Evolutionary conservation across 2,113 vertebrate genomes (phyloP), one percentile per base, ranked within the genome.

Genomic region (Perccottus glenii): DNA sequence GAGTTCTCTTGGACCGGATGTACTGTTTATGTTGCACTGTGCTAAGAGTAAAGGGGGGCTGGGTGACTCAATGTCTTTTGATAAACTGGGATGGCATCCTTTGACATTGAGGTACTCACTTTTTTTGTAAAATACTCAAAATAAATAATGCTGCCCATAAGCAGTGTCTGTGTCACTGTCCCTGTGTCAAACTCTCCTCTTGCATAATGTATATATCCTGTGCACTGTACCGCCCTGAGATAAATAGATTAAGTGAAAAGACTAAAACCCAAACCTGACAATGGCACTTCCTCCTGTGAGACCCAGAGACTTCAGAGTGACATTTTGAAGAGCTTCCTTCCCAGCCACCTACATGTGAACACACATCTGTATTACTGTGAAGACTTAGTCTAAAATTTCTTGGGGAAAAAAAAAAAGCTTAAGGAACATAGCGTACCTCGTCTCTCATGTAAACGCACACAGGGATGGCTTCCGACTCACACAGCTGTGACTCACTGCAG

Each of bases 251-350:
- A 11, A 11, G 33, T 9, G 4, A 55, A 11, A 55, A 57, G 6
- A 68, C 60, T 16, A 52, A 27, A 60, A 9, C 11, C 15, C 5
- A 44, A 27, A 98, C 98, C 98, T 96, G 88, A 99, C 80, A 46
- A 95, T 94, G 73, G 96, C 98, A 68, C 87, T 98, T 86, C 97
- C 96, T 70, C 93, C 93, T 0, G 93, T 97, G 15, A 99, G 90
- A 50, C 98, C 98, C 66, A 99, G 93, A 0, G 94, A 96, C 89
- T 92, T 96, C 63, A 99, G 88, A 0, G 94, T 94, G 0, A 93
- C 92, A 74, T 86, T 94, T 89, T 92, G 93, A 5, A 99, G 75
- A 2, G 93, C 91, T 3, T 93, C 91, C 79, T 88, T 90, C 12
- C 98, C 98, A 4, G 84, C 75, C 55, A 98, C 83, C 97, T 98